These are phyloP conservation scores for Chaetogeoica ovagalla DNA, from an alignment of 2,888 invertebrate species.

Conservation along the genomic window DNA sequence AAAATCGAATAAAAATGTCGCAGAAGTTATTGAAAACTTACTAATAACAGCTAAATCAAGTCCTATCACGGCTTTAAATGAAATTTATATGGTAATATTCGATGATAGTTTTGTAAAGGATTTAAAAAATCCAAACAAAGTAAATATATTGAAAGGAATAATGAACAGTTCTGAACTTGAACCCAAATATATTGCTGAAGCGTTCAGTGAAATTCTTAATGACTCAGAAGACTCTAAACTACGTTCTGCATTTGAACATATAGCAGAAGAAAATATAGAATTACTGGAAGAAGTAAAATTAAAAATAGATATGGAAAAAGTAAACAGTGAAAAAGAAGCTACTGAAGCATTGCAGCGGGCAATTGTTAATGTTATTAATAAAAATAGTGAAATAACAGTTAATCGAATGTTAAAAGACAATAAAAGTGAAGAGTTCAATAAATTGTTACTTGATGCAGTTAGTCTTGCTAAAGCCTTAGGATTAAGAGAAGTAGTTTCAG, in stretches of 20 bases:
- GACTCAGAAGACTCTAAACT: conserved; percentile 64
- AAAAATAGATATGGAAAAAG: conserved; percentile 62
- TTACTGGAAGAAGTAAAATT: conserved; percentile 64
- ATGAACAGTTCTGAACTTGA: conserved; percentile 58
- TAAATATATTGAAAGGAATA: conserved; percentile 61
- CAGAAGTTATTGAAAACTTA: conserved; percentile 25
- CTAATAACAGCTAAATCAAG: conserved; percentile 15
- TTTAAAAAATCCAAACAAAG: conserved; percentile 59
- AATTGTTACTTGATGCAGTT: conserved; percentile 68
- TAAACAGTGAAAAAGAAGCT: conserved; percentile 69
- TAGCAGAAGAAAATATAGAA: conserved; percentile 67
- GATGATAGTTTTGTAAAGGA: conserved; percentile 38
- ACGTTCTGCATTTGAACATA: conserved; percentile 69
- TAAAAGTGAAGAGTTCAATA: conserved; percentile 61
- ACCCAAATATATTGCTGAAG: conserved; percentile 46
- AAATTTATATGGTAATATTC: conserved; percentile 38
- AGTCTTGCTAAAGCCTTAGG: conserved; percentile 73
- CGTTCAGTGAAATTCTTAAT: conserved; percentile 61
- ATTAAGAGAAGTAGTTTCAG: conserved; percentile 67
- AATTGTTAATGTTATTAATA: conserved; percentile 69
- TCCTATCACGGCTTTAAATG: conserved; percentile 38
- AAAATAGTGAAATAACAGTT: conserved; percentile 66
- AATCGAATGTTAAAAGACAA: conserved; percentile 64
- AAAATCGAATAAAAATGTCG: conserved; percentile 42
- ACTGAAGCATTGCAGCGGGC: conserved; percentile 70